A percentile compares a stretch with the other conserved stretches of the same genome.
Conservation (phyloP, 2,888 invertebrate genomes). For the Venusia cambrica region DNA sequence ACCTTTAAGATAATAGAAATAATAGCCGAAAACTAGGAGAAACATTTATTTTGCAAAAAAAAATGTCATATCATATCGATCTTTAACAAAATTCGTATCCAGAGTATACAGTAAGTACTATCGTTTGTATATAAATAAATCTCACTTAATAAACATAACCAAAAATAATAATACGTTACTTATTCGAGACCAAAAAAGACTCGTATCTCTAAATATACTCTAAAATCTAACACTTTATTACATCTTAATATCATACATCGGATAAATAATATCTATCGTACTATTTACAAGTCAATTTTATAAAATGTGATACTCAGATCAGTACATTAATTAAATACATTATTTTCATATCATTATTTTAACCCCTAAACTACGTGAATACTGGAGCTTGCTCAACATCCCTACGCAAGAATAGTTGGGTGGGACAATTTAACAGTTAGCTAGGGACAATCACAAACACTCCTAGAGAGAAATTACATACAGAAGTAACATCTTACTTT, state of each 20-base stretch:
- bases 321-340: constrained; percentile 20
- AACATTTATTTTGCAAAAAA: constrained; percentile 78
- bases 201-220: constrained; percentile 50
- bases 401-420: no score
- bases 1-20: no score
- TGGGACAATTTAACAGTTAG: no score
- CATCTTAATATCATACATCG: constrained; percentile 64
- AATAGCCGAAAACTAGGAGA: constrained; percentile 48
- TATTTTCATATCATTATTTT: constrained; percentile 15
- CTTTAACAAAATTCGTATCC: constrained; percentile 75
- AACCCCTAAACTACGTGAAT: constrained; percentile 19
- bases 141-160: constrained; percentile 73
- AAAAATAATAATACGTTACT: constrained; percentile 75
- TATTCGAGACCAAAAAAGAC: constrained; percentile 76
- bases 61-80: constrained; percentile 64
- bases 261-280: constrained; percentile 55
- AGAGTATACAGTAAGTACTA: constrained; percentile 78
- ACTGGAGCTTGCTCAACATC: constrained; percentile 10
- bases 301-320: constrained; percentile 21
- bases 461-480: no score
- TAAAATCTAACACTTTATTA: constrained; percentile 48
- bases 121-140: constrained; percentile 78
- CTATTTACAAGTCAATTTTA: constrained; percentile 44
- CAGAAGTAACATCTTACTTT: no score
- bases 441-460: no score